Conservation (phyloP, 2,797 vertebrate species). For the Bradypodion pumilum region DNA sequence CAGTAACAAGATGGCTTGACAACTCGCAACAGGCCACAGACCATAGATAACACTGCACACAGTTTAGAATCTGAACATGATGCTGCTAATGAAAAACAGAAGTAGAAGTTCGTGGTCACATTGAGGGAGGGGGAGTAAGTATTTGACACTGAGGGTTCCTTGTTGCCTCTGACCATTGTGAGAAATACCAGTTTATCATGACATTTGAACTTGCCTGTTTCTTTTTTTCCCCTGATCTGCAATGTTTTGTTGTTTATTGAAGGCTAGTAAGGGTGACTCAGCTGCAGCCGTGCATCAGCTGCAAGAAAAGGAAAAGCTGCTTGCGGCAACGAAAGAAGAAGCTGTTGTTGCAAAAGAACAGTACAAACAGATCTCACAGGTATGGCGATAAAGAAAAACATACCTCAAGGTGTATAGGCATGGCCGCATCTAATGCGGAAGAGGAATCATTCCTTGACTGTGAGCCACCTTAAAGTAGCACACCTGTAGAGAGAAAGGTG, state of each 20-base stretch:
- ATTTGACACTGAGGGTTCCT: neutral
- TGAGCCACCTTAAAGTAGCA: no score
- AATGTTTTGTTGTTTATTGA: conserved; percentile 52
- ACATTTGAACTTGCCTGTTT: neutral
- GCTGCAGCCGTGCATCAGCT: conserved; percentile 81
- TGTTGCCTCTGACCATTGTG: rapidly evolving
- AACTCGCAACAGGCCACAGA: neutral
- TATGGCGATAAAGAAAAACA: conserved; percentile 53
- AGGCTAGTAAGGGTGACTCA: conserved; percentile 84
- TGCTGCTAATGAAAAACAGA: neutral
- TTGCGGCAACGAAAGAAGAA: conserved; percentile 88
- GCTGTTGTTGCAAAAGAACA: conserved; percentile 89
- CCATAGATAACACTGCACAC: neutral
- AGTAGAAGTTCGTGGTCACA: neutral
- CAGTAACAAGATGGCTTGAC: no score
- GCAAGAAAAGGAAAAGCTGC: conserved; percentile 89
- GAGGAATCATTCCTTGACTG: neutral
- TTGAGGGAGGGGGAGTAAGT: neutral
- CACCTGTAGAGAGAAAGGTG: no score
- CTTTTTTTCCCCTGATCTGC: neutral
- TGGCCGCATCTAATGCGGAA: neutral
- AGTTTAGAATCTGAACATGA: neutral
- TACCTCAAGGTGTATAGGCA: no score
- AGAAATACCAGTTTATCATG: neutral
- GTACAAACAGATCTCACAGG: conserved; percentile 95